Percentiles rank a stretch among this genome's conserved stretches.
phyloP scores from a whole-genome alignment of 1,140 invertebrate species.

The Trichomalopsis sarcophagae region DNA sequence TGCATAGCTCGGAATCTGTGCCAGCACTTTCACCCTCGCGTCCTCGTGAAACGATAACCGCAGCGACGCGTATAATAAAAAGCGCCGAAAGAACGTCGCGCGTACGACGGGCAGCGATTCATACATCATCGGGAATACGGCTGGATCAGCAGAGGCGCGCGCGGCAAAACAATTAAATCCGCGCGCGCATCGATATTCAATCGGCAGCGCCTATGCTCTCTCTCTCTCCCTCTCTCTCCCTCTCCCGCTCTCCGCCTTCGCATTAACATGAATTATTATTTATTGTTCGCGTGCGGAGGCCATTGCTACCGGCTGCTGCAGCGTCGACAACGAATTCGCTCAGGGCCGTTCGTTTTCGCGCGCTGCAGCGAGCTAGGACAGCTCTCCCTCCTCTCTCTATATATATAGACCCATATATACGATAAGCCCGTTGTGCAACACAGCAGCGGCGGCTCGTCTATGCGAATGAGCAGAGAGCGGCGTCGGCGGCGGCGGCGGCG shows the following conservation, averaged over 20 bases:
- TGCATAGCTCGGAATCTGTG: too few relatives aligned
- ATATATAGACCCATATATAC: background rate
- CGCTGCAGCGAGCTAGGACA: background rate
- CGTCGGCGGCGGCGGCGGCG: background rate
- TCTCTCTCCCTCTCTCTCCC: background rate
- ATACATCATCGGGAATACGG: background rate
- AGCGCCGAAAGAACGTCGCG: background rate
- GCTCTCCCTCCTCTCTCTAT: slow-evolving; percentile 22
- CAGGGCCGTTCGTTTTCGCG: background rate
- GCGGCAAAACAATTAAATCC: slow-evolving; percentile 14
- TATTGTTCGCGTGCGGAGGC: background rate
- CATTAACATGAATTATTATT: slow-evolving; percentile 40
- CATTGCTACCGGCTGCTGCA: background rate
- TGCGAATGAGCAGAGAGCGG: slow-evolving; percentile 44
- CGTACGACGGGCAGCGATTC: background rate
- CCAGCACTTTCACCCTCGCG: too few relatives aligned
- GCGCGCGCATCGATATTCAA: slow-evolving; percentile 28
- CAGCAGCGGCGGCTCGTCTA: slow-evolving; percentile 45
- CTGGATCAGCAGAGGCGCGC: background rate
- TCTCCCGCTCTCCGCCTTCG: background rate
- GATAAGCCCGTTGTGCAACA: slow-evolving; percentile 54
- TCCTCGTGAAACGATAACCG: background rate
- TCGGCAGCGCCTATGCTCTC: background rate
- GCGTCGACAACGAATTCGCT: background rate
- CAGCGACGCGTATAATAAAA: background rate